Evolutionary conservation across 2,888 invertebrate genomes (phyloP), one percentile per base, ranked within the genome.

Genomic region (Cremastobaeus sp.): DNA sequence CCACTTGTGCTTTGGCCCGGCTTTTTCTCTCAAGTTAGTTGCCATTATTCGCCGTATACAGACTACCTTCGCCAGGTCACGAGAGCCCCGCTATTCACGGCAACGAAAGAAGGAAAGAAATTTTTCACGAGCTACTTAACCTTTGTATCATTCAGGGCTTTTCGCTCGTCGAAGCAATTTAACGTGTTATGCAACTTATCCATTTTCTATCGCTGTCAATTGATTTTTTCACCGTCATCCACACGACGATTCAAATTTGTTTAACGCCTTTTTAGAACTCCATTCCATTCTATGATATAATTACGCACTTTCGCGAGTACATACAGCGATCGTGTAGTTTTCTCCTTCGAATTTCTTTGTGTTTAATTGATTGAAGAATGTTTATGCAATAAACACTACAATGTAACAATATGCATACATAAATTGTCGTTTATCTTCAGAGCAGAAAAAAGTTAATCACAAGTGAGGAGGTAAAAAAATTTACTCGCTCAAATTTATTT

Each of bases 71-170:
- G 50, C 21, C 60, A 54, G 69, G 69, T 69, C 69, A 59, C 59
- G 59, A 28, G 52, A 60, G 35, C 69, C 32, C 54, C 52, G 59
- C 60, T 54, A 60, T 69, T 69, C 60, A 69, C 45, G 45, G 52
- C 52, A 25, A 69, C 54, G 34, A 59, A 54, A 69, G 52, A 39
- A 43, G 45, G 32, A 59, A 54, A 60, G 60, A 69, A 69, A 60
- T 69, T 69, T 69, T 69, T 69, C 60, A 60, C 59, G 48, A 48
- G 54, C 54, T 69, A 60, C 54, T 69, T 69, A 69, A 69, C 69
- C 69, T 69, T 69, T 69, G 59, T 68, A 37, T 52, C 59, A n/a
- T 21, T 43, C 25, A 37, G 52, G 60, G 60, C 45, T 69, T 54
- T 69, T 60, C 54, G 21, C 59, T 68, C n/a, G n/a, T n/a, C 68